Conservation (phyloP, 1,140 invertebrate species). For the Apolygus lucorum region DNA sequence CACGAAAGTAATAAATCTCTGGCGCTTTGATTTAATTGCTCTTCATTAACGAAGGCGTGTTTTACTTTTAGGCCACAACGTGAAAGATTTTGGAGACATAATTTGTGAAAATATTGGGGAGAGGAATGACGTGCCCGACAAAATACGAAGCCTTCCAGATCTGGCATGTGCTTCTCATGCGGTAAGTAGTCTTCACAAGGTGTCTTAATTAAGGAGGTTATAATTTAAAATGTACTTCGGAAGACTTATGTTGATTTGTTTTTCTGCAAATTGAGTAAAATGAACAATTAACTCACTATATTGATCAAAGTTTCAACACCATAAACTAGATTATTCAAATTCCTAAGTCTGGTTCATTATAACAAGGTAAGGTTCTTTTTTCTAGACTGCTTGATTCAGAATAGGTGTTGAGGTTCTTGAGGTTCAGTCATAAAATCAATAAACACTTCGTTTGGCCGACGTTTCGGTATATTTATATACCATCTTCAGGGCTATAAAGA, state of each 20-base stretch:
- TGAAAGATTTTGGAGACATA: conserved; percentile 65
- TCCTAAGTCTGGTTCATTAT: too few relatives aligned
- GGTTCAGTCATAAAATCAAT: too few relatives aligned
- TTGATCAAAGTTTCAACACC: too few relatives aligned
- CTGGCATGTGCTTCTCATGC: conserved; percentile 53
- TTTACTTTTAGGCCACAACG: conserved; percentile 44
- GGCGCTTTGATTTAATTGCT: not conserved
- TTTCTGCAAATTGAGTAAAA: not conserved
- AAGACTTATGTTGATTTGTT: too few relatives aligned
- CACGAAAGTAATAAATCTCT: not conserved
- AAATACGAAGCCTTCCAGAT: conserved; percentile 52
- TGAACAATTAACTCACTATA: not conserved
- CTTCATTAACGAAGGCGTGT: not conserved
- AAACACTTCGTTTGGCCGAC: too few relatives aligned
- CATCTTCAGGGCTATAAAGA: too few relatives aligned
- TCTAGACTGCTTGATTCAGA: too few relatives aligned
- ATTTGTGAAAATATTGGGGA: conserved; percentile 39
- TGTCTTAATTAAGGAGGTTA: not conserved
- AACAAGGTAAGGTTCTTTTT: too few relatives aligned
- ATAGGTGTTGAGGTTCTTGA: too few relatives aligned
- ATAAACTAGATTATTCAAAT: too few relatives aligned
- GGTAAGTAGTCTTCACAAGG: conserved; percentile 52
- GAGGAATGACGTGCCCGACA: conserved; percentile 42
- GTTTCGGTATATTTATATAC: too few relatives aligned
- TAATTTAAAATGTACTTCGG: too few relatives aligned